Evolutionary conservation across 2,888 invertebrate genomes (phyloP).

Genomic region (Gandaritis pyraliata): DNA sequence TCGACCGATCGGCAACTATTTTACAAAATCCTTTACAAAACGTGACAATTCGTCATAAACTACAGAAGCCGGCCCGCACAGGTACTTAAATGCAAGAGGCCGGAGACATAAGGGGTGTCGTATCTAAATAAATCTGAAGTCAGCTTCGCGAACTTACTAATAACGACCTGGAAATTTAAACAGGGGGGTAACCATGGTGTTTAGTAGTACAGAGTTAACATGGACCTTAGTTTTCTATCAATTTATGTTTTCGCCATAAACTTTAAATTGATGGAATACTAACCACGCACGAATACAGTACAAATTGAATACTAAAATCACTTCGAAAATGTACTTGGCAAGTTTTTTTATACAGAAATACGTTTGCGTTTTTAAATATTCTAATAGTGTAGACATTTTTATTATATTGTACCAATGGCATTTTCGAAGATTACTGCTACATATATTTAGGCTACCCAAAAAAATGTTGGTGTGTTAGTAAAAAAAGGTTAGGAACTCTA

Average conservation of each 20-base stretch:
- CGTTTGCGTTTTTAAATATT: not conserved
- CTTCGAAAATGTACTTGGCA: conserved; percentile 12
- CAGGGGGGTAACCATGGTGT: conserved; percentile 74
- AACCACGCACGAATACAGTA: conserved; percentile 12
- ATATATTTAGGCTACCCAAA: too few relatives aligned
- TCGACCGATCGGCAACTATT: conserved; percentile 38
- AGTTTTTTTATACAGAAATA: not conserved
- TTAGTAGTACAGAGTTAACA: conserved; percentile 36
- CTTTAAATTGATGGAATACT: conserved; percentile 33
- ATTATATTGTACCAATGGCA: too few relatives aligned
- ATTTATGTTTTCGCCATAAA: conserved; percentile 27
- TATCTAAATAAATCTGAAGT: conserved; percentile 74
- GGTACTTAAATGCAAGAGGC: conserved; percentile 72
- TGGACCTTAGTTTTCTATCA: conserved; percentile 40
- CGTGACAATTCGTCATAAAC: conserved; percentile 43
- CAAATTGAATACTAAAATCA: conserved; percentile 8
- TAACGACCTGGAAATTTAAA: conserved; percentile 85
- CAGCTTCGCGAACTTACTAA: conserved; percentile 79
- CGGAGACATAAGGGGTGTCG: conserved; percentile 65
- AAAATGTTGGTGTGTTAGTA: too few relatives aligned
- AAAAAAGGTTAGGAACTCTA: too few relatives aligned
- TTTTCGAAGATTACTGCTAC: too few relatives aligned
- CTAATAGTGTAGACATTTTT: too few relatives aligned
- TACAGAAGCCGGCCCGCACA: conserved; percentile 38
- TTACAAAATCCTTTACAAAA: conserved; percentile 44